Conservation (phyloP, 2,113 vertebrate genomes). For the Bungarus multicinctus region DNA sequence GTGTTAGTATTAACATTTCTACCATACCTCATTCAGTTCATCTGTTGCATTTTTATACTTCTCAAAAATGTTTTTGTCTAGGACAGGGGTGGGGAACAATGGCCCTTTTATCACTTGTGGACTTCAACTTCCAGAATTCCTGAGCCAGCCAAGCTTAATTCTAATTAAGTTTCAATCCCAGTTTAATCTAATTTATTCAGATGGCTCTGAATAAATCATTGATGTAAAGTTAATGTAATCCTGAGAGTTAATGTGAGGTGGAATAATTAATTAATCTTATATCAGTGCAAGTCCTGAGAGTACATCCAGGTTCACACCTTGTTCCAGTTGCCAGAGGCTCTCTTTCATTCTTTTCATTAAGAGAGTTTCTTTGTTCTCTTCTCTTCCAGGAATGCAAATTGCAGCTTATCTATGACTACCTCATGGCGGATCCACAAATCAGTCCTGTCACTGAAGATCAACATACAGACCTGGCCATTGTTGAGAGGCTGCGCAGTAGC, state of each 20-base stretch:
- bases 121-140: not conserved
- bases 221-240: not conserved
- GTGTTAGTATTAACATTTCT: not conserved
- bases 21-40: not conserved
- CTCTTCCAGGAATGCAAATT: constrained; percentile 10
- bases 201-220: not conserved
- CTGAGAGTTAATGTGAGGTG: not conserved
- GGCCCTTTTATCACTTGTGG: not conserved
- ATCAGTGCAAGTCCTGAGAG: not conserved
- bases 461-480: not conserved
- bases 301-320: not conserved
- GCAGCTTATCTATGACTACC: constrained; percentile 11
- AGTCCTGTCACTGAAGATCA: not conserved
- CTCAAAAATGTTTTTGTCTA: not conserved
- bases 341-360: not conserved
- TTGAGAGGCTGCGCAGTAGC: not conserved
- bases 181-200: not conserved
- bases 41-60: not conserved
- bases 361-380: not conserved
- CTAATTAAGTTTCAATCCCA: not conserved
- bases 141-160: not conserved
- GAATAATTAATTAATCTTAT: not conserved
- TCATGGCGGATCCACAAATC: constrained; percentile 2
- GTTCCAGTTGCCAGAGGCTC: not conserved
- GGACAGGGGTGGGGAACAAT: not conserved